Base-by-base conservation (phyloP, 2,113 vertebrate genomes). In the Oreochromis niloticus region DNA sequence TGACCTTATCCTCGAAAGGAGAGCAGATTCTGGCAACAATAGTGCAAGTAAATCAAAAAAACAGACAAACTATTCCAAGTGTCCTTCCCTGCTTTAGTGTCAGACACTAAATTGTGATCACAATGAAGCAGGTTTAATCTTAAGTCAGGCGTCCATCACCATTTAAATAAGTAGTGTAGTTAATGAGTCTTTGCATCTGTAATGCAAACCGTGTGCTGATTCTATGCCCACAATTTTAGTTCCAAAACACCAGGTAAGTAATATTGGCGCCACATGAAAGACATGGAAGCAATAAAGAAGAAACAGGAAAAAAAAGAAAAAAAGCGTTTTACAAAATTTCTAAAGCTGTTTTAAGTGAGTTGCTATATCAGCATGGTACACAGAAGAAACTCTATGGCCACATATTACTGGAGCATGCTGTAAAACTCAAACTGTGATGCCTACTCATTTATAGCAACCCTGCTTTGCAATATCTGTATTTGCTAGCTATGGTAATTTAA, bases 1-100 rank as follows among this genome's bases (percentile, higher is more conserved):
- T 95, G 87, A 83, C 41, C 78, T 89, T 41, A 86, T 85, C 63
- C 84, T 71, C 14, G 7, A 56, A 79, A 85, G 86, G 68, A 88
- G 81, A 84, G 27, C n/a, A 7, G 27, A 71, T 81, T 88, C 61
- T 80, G 63, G 83, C 12, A 63, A 88, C 90, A 86, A 84, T 78
- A 73, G 48, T 59, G 81, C 24, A 57, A 54, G 39, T 91, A 88
- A 87, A 93, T 89, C 13, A 86, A 52, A 86, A 63, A 73, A 39
- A 86, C 46, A 80, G 50, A 84, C 86, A 82, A 85, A 78, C 41
- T 80, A 59, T 43, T 88, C 27, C 71, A 30, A 55, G 85, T 79
- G 80, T 61, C 81, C 75, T 86, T 57, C 50, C 27, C 46, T 50
- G 16, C 46, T 68, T 83, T 59, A 22, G 63, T 24, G 36, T 34